Percentiles rank a stretch among this genome's conserved stretches.
These are phyloP conservation scores for Corythornis cristatus DNA, from an alignment of 2,113 vertebrate genomes.

Conservation along the genomic window DNA sequence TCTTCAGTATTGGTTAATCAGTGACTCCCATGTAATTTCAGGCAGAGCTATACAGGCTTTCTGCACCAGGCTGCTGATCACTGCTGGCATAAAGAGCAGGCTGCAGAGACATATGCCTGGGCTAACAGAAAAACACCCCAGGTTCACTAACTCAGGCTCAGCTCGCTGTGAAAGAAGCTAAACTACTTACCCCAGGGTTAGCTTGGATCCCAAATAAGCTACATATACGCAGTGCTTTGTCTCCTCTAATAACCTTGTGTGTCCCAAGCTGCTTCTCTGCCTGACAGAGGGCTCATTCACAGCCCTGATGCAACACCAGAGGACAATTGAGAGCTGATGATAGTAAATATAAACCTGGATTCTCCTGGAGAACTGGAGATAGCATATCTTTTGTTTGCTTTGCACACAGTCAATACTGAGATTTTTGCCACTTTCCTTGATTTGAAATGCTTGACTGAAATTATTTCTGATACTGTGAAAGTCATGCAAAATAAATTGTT, in stretches of 20 bases:
- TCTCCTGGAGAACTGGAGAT: background rate
- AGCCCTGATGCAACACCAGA: background rate
- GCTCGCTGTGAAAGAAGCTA: constrained; percentile 8
- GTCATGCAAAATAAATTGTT: background rate
- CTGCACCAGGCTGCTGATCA: background rate
- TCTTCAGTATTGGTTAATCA: rapidly evolving
- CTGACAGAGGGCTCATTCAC: background rate
- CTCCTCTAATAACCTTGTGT: constrained; percentile 38
- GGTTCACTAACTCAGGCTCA: constrained; percentile 6
- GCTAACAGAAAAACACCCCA: background rate
- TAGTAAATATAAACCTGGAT: background rate
- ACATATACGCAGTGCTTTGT: background rate
- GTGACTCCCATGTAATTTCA: background rate
- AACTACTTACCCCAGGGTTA: constrained; percentile 33
- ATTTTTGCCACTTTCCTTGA: background rate
- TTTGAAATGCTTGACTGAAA: background rate
- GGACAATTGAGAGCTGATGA: background rate
- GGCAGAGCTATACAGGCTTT: background rate
- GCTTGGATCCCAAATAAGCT: constrained; percentile 21
- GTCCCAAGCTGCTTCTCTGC: background rate
- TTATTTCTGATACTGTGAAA: background rate
- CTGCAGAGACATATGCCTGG: background rate
- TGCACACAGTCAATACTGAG: background rate
- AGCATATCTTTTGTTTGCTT: background rate
- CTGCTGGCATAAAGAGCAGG: background rate